phyloP scores from a whole-genome alignment of 2,797 vertebrate genomes.

The Manis crassicaudata region DNA sequence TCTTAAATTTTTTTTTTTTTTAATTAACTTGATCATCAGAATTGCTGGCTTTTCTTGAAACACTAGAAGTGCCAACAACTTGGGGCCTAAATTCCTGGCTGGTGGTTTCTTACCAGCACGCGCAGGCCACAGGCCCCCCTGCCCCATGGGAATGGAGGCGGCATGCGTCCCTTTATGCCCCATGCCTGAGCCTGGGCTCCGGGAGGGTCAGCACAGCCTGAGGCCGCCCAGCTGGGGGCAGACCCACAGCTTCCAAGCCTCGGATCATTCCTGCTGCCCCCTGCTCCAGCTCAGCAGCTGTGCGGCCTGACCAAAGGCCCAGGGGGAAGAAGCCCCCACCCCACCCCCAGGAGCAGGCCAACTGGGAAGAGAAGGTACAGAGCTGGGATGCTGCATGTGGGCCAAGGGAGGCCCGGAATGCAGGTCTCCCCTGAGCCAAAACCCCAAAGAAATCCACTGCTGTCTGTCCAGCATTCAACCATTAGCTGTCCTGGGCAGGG shows the following conservation, averaged over 20 bases:
- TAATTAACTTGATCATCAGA: slow-evolving; percentile 43
- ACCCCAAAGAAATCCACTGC: not conserved
- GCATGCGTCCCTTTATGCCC: fast-evolving
- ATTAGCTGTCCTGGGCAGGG: not conserved
- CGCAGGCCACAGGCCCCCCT: not conserved
- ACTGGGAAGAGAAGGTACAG: not conserved
- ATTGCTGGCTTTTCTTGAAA: not conserved
- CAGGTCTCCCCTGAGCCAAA: slow-evolving; percentile 25
- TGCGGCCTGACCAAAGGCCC: not conserved
- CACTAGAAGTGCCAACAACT: not conserved
- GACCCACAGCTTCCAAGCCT: not conserved
- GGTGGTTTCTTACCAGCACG: not conserved
- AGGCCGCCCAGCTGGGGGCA: not conserved
- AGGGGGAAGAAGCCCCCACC: not conserved
- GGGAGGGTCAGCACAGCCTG: not conserved
- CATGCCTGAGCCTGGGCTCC: not conserved
- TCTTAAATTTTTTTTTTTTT: not conserved
- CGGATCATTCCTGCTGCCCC: not conserved
- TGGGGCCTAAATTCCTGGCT: not conserved
- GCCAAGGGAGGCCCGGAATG: not conserved
- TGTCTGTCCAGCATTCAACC: not conserved
- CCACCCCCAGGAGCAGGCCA: not conserved
- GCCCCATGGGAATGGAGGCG: fast-evolving
- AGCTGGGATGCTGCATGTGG: not conserved
- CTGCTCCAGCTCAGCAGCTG: not conserved